A percentile compares a stretch with the other conserved stretches of the same genome.
phyloP scores from a whole-genome alignment of 2,797 vertebrate genomes.

The Ciconia nigra region DNA sequence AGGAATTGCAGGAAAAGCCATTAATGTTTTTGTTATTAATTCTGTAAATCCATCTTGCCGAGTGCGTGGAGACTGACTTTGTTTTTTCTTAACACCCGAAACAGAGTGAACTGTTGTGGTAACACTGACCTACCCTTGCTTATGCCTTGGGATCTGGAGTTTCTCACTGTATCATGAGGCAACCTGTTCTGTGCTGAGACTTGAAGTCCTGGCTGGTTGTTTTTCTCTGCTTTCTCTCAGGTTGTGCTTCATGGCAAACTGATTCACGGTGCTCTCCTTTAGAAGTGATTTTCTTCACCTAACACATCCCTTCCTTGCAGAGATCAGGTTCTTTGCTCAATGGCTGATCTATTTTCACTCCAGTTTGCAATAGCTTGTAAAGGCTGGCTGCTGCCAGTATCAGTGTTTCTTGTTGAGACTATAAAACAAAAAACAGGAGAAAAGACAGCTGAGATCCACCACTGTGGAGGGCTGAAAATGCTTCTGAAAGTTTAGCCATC shows the following conservation, averaged over 20 bases:
- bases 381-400: neutral
- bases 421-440: neutral
- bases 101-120: neutral
- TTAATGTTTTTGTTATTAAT: neutral
- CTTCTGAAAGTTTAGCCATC: neutral
- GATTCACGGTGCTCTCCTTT: neutral
- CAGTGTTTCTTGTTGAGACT: neutral
- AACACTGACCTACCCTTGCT: neutral
- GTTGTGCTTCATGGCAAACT: neutral
- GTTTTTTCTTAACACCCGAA: neutral
- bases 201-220: neutral
- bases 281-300: neutral
- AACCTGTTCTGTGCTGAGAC: neutral
- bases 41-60: neutral
- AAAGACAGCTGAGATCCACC: neutral
- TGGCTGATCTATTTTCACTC: neutral
- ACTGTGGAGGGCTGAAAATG: neutral
- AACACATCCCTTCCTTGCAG: neutral
- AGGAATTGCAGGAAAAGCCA: neutral
- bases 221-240: neutral
- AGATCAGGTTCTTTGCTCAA: neutral
- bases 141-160: constrained; percentile 21
- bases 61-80: neutral
- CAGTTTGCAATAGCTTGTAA: neutral
- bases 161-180: neutral